These are phyloP conservation scores for Lates calcarifer DNA, from an alignment of 2,113 vertebrate species.

Conservation along the genomic window DNA sequence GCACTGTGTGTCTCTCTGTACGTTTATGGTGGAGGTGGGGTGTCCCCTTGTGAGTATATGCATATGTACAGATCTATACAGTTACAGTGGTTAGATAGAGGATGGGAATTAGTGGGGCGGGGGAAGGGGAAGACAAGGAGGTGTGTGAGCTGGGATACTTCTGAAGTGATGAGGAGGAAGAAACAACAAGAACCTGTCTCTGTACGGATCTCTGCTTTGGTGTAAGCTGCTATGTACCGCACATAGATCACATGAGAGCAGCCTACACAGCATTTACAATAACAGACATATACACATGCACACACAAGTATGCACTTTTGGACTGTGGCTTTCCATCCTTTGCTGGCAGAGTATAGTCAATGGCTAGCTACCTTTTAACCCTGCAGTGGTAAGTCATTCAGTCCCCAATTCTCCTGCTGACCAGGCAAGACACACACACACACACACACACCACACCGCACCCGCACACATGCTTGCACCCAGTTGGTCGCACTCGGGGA, in stretches of 20 bases:
- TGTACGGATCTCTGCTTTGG: background rate
- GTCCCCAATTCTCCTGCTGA: constrained; percentile 44
- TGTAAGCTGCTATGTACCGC: background rate
- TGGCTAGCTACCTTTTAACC: constrained; percentile 15
- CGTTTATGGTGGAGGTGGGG: background rate
- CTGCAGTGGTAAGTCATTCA: constrained; percentile 8
- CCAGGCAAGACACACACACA: constrained; percentile 12
- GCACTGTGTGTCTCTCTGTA: constrained; percentile 6
- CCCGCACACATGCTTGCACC: background rate
- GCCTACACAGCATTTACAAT: background rate
- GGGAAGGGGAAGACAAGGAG: constrained; percentile 4
- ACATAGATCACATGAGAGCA: background rate
- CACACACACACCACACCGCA: background rate
- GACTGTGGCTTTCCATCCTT: background rate
- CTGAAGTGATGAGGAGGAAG: constrained; percentile 32
- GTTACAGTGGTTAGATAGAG: constrained; percentile 36
- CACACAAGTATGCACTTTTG: constrained; percentile 7
- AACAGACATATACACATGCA: constrained; percentile 3
- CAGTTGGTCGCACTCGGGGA: constrained; percentile 20
- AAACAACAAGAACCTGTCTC: background rate
- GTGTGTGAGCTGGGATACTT: background rate
- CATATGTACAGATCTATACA: background rate
- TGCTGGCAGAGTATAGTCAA: background rate
- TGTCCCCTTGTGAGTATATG: constrained; percentile 29
- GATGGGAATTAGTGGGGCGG: constrained; percentile 38